These are phyloP conservation scores for Ochropleura leucogaster DNA, from an alignment of 2,888 invertebrate species.

Conservation along the genomic window DNA sequence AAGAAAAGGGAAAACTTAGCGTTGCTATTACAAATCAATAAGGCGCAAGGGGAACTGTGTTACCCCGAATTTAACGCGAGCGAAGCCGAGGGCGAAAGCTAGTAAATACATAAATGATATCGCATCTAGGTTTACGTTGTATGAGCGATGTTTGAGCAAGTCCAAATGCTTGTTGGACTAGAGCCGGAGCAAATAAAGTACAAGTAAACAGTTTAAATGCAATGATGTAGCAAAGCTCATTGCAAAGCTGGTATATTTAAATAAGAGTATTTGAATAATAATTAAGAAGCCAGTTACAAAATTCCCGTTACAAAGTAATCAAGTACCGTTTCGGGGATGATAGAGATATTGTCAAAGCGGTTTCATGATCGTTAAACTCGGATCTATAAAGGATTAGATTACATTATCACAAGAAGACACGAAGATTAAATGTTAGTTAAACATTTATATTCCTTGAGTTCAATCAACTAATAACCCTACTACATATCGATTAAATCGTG, in stretches of 20 bases:
- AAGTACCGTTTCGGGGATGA: slow-evolving; percentile 32
- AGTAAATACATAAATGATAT: slow-evolving; percentile 40
- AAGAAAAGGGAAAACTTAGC: no score
- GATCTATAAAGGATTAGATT: not conserved
- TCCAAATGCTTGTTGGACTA: slow-evolving; percentile 60
- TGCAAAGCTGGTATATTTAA: slow-evolving; percentile 42
- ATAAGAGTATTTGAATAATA: slow-evolving; percentile 47
- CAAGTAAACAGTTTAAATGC: slow-evolving; percentile 63
- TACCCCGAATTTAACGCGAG: no score
- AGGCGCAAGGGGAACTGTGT: no score
- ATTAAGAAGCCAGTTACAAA: slow-evolving; percentile 27
- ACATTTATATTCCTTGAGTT: not conserved
- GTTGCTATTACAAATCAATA: no score
- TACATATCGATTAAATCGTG: slow-evolving; percentile 7
- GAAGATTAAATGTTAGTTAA: not conserved
- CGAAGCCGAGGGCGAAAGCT: no score
- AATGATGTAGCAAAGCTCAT: slow-evolving; percentile 56
- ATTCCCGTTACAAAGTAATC: slow-evolving; percentile 50
- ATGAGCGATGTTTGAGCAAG: slow-evolving; percentile 49
- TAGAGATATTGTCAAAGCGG: slow-evolving; percentile 6
- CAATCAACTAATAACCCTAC: not conserved
- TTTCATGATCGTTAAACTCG: not conserved
- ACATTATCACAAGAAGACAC: not conserved
- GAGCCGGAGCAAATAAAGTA: slow-evolving; percentile 64
- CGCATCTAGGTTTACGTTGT: slow-evolving; percentile 45